Evolutionary conservation across 2,113 vertebrate genomes (phyloP), one percentile per base, ranked within the genome.

Genomic region (Marmota monax): DNA sequence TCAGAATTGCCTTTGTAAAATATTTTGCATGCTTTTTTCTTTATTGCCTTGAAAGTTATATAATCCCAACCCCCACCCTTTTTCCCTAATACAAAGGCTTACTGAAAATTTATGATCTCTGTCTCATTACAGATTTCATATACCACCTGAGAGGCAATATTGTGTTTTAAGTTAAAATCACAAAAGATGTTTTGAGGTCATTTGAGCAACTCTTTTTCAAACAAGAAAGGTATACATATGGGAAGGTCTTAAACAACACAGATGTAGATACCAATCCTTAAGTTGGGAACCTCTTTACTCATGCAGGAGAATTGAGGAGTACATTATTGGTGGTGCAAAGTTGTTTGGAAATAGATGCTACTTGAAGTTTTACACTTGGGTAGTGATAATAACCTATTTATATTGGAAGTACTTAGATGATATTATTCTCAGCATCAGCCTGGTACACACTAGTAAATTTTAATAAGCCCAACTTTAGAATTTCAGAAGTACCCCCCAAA

Each of bases 81-180:
- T 2, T 72, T 91, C 37, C 65, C 82, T 65, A 89, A 73, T 85
- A 88, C 23, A 93, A 18, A 48, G 63, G 90, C 22, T 80, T 91
- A 51, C 27, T 77, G 67, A 83, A 94, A 94, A 37, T 83, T 32
- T 78, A 61, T 95, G 37, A 58, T 16, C 51, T 53, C 51, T 53
- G 51, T 53, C 51, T 53, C 51, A 53, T 53, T 53, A 53, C 58
- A 72, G 32, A 34, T 77, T 84, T 92, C 10, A 11, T 34, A 37
- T 2, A 58, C 12, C 39, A 78, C 27, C 42, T 92, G 37, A 84
- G 85, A 96, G 61, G 25, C 65, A 92, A 6, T 63, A 14, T 23
- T 70, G 34, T 53, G 45, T 94, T 86, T 94, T 76, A 94, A 82
- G 69, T 82, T 90, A 80, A 97, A 90, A 73, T 69, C 74, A 5